These are phyloP conservation scores for Magallana gigas DNA, from an alignment of 1,140 invertebrate genomes.

Conservation along the genomic window DNA sequence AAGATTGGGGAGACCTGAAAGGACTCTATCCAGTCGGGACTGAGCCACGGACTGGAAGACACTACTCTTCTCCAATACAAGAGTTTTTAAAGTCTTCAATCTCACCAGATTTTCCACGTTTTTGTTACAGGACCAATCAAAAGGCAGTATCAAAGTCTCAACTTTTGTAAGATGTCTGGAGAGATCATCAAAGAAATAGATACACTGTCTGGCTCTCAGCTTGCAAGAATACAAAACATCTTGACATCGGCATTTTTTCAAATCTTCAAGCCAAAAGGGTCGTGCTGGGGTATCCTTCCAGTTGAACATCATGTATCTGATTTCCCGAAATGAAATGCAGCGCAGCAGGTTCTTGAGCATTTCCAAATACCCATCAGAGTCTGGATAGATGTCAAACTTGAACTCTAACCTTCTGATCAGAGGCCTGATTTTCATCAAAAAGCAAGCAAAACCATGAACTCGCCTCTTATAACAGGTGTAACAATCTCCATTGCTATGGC, in stretches of 20 bases:
- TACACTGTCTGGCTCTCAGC: slow-evolving; percentile 71
- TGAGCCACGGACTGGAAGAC: slow-evolving; percentile 69
- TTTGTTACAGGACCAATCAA: slow-evolving; percentile 74
- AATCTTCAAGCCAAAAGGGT: slow-evolving; percentile 69
- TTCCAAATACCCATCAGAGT: slow-evolving; percentile 67
- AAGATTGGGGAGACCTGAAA: slow-evolving; percentile 64
- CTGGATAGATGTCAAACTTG: slow-evolving; percentile 75
- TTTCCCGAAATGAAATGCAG: slow-evolving; percentile 59
- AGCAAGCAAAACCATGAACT: slow-evolving; percentile 66
- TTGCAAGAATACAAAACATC: slow-evolving; percentile 69
- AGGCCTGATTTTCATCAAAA: slow-evolving; percentile 66
- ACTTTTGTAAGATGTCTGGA: slow-evolving; percentile 67
- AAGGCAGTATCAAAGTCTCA: slow-evolving; percentile 73
- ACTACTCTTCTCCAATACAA: slow-evolving; percentile 77
- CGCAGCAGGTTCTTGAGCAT: slow-evolving; percentile 67
- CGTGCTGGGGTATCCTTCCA: slow-evolving; percentile 76
- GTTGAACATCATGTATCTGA: slow-evolving; percentile 71
- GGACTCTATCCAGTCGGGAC: slow-evolving; percentile 65
- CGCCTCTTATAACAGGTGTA: slow-evolving; percentile 71
- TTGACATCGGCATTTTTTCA: slow-evolving; percentile 54
- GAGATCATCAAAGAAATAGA: slow-evolving; percentile 73
- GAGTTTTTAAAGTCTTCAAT: slow-evolving; percentile 68
- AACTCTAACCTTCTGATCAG: slow-evolving; percentile 72
- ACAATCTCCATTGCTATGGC: slow-evolving; percentile 58
- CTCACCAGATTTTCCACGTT: slow-evolving; percentile 69